phyloP scores from a whole-genome alignment of 2,113 vertebrate species.

The Tor tambroides region DNA sequence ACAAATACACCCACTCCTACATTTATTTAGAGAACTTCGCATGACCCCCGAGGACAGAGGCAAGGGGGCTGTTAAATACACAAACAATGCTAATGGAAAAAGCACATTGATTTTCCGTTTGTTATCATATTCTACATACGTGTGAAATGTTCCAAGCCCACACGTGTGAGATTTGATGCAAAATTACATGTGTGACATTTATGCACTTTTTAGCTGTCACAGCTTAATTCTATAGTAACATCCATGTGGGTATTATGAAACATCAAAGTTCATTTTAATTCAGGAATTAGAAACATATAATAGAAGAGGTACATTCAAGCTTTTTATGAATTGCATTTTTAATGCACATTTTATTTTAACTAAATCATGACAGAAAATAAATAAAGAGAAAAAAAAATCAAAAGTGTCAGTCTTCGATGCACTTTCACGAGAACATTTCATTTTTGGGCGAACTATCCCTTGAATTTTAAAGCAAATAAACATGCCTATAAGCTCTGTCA shows the following conservation, averaged over 20 bases:
- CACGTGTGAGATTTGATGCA: not conserved
- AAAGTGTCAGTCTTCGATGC: too few species aligned
- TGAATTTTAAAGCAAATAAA: not conserved
- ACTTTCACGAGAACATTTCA: too few species aligned
- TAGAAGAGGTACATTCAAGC: not conserved
- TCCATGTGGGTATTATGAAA: not conserved
- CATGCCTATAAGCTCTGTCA: not conserved
- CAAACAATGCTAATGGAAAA: conserved; percentile 5
- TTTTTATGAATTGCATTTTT: not conserved
- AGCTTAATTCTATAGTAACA: not conserved
- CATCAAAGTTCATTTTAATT: not conserved
- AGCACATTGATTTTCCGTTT: not conserved
- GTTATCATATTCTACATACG: not conserved
- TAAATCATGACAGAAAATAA: not conserved
- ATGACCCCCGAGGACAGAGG: not conserved
- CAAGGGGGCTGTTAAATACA: not conserved
- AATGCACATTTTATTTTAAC: not conserved
- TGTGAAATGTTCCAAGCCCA: not conserved
- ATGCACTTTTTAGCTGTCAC: not conserved
- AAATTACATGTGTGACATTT: not conserved
- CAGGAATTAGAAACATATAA: not conserved
- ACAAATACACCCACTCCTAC: conserved; percentile 17
- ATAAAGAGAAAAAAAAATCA: too few species aligned
- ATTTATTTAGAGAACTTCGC: not conserved
- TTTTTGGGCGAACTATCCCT: too few species aligned